These are phyloP conservation scores for Sycophila texana DNA, from an alignment of 2,888 invertebrate species.

Conservation along the genomic window DNA sequence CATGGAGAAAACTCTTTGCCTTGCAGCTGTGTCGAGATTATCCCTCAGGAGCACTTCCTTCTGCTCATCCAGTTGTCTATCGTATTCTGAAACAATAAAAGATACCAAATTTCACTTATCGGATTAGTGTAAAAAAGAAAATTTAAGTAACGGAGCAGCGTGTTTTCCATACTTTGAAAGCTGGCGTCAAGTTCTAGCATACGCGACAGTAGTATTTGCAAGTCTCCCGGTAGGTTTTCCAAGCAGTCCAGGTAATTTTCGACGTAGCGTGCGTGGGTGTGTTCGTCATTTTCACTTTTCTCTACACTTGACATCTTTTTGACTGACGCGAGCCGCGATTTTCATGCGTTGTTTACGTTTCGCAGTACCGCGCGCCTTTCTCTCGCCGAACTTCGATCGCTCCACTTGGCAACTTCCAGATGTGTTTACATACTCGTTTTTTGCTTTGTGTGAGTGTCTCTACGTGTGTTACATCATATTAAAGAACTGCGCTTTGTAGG, in stretches of 20 bases:
- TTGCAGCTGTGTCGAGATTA: constrained; percentile 75
- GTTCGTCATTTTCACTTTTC: neutral
- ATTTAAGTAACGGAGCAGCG: neutral
- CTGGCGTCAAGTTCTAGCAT: constrained; percentile 40
- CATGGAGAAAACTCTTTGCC: constrained; percentile 81
- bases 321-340: too few relatives aligned
- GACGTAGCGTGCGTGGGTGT: constrained; percentile 20
- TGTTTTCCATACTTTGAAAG: constrained; percentile 30
- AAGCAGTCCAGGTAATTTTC: constrained; percentile 35
- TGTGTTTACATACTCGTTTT: too few relatives aligned
- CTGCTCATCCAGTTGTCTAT: constrained; percentile 86
- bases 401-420: too few relatives aligned
- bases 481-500: too few relatives aligned
- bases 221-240: constrained; percentile 38
- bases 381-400: too few relatives aligned
- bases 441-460: too few relatives aligned
- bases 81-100: constrained; percentile 78
- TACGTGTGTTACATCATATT: too few relatives aligned
- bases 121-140: neutral
- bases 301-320: constrained; percentile 25
- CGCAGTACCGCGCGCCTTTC: too few relatives aligned
- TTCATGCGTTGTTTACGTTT: too few relatives aligned
- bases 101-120: neutral
- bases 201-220: constrained; percentile 32
- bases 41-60: constrained; percentile 78